Conservation (phyloP, 2,888 invertebrate species). For the Sipha maydis region DNA sequence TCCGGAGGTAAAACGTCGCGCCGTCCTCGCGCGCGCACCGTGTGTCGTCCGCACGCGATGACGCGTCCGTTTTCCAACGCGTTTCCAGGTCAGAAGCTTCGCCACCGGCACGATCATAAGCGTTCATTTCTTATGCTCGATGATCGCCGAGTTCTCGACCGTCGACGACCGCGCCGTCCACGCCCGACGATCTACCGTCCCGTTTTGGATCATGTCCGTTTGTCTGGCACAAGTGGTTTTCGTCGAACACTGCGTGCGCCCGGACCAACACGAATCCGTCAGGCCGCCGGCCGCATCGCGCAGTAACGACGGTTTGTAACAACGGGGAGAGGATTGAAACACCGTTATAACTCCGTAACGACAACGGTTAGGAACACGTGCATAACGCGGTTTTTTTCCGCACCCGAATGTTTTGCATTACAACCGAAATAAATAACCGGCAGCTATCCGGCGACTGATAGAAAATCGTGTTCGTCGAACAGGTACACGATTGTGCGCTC, state of each 20-base stretch:
- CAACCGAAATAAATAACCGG: no score
- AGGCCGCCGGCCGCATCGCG: no score
- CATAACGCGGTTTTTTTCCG: no score
- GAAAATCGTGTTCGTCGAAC: no score
- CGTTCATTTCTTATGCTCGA: conserved; percentile 34
- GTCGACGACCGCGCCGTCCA: not conserved
- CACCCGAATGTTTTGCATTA: no score
- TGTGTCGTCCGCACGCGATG: no score
- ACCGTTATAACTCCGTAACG: no score
- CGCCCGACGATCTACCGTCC: not conserved
- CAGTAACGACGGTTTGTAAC: not conserved
- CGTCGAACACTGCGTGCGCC: not conserved
- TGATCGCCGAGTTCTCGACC: not conserved
- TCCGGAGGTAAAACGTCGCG: not conserved
- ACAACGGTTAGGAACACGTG: no score
- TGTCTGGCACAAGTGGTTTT: not conserved
- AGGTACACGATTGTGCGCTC: no score
- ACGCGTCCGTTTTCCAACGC: no score
- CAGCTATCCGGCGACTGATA: no score
- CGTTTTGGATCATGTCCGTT: conserved; percentile 6
- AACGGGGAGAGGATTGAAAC: not conserved
- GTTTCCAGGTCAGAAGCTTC: conserved; percentile 24
- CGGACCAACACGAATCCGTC: no score
- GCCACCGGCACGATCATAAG: conserved; percentile 21
- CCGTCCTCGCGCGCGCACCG: not conserved